Conservation (phyloP, 2,797 vertebrate species). For the Etheostoma nigrum region DNA sequence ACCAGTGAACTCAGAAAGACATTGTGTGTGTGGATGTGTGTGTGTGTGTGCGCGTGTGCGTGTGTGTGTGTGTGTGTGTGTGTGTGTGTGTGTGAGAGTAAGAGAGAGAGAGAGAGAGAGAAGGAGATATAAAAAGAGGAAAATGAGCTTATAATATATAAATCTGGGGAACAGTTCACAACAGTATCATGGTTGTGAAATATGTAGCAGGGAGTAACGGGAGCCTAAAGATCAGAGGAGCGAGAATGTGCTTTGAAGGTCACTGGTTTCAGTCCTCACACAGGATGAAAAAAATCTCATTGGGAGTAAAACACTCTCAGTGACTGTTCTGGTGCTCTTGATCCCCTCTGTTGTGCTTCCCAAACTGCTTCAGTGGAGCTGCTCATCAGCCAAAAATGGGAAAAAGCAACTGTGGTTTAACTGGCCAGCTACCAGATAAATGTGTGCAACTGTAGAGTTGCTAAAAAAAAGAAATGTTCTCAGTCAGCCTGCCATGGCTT, state of each 20-base stretch:
- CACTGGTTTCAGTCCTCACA: constrained; percentile 65
- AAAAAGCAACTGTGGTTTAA: constrained; percentile 33
- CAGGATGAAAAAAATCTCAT: constrained; percentile 62
- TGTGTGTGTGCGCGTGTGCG: no score
- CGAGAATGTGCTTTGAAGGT: constrained; percentile 73
- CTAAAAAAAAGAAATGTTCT: constrained; percentile 52
- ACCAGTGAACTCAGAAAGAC: constrained; percentile 43
- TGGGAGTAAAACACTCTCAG: constrained; percentile 69
- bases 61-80: no score
- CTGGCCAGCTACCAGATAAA: constrained; percentile 54
- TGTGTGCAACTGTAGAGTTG: constrained; percentile 50
- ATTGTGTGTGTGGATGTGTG: constrained; percentile 19
- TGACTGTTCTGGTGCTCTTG: constrained; percentile 70
- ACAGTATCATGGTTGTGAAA: constrained; percentile 54
- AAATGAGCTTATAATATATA: constrained; percentile 61
- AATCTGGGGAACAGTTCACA: constrained; percentile 53
- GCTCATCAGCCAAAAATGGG: constrained; percentile 42
- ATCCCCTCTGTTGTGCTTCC: constrained; percentile 72
- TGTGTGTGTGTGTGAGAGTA: no score
- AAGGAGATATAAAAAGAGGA: constrained; percentile 22
- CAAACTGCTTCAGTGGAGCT: constrained; percentile 59
- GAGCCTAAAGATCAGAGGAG: constrained; percentile 66
- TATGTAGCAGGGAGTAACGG: constrained; percentile 40
- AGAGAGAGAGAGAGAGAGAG: not conserved
- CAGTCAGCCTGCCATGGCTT: constrained; percentile 53